phyloP scores from a whole-genome alignment of 2,113 vertebrate genomes.

The Atractosteus spatula region DNA sequence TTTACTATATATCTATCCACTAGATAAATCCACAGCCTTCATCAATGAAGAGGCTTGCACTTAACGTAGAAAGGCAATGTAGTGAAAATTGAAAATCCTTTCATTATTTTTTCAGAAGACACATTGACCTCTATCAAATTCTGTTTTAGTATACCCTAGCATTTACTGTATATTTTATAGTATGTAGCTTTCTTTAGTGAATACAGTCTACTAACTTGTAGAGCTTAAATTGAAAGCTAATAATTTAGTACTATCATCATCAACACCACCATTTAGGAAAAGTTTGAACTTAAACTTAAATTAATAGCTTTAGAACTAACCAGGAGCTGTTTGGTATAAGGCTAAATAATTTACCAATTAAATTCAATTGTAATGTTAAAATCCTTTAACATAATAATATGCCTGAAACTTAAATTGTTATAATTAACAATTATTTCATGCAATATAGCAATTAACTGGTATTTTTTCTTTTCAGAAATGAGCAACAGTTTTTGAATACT shows the following conservation, averaged over 20 bases:
- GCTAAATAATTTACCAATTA: slow-evolving; percentile 24
- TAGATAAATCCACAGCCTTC: too few species aligned
- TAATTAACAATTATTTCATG: slow-evolving; percentile 36
- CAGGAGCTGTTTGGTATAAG: slow-evolving; percentile 4
- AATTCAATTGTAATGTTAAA: slow-evolving; percentile 31
- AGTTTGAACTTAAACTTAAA: too few species aligned
- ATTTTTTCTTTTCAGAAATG: slow-evolving; percentile 20
- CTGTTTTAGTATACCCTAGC: background rate
- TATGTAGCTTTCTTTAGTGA: too few species aligned
- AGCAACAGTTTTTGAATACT: slow-evolving; percentile 30
- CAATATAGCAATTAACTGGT: slow-evolving; percentile 24
- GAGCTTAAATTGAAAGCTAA: too few species aligned
- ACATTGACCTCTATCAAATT: slow-evolving; percentile 19
- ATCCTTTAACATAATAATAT: slow-evolving; percentile 24
- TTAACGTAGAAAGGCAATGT: too few species aligned
- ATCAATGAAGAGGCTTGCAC: too few species aligned
- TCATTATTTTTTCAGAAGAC: background rate
- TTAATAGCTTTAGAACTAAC: background rate
- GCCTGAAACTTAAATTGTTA: slow-evolving; percentile 27
- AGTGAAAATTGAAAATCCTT: too few species aligned
- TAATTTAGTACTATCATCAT: too few species aligned
- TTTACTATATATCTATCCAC: too few species aligned
- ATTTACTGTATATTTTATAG: background rate
- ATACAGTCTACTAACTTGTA: too few species aligned
- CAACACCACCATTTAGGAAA: too few species aligned